These are phyloP conservation scores for Labia minor DNA, from an alignment of 2,888 invertebrate species.

Conservation along the genomic window DNA sequence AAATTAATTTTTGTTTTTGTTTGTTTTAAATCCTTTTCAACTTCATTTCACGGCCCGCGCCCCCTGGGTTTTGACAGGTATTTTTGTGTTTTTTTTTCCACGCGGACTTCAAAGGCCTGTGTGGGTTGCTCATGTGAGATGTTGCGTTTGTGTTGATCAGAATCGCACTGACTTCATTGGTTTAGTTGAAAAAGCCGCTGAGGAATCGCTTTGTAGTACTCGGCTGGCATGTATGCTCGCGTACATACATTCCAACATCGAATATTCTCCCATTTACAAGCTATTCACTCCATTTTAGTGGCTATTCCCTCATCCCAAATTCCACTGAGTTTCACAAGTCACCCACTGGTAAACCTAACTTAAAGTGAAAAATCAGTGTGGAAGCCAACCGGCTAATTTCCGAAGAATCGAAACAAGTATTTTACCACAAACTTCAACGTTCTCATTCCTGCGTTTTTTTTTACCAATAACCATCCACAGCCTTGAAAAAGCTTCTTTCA, in stretches of 20 bases:
- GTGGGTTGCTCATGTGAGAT: background rate
- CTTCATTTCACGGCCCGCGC: background rate
- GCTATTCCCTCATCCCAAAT: background rate
- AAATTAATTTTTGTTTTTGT: background rate
- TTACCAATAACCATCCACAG: too few relatives aligned
- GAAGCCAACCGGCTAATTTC: background rate
- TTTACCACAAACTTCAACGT: too few relatives aligned
- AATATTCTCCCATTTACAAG: conserved; percentile 13
- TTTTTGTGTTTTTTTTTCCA: background rate
- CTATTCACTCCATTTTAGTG: background rate
- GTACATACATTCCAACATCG: conserved; percentile 5
- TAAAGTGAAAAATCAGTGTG: background rate
- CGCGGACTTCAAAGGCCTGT: conserved; percentile 1
- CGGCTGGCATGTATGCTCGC: conserved; percentile 13
- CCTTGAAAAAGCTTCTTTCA: too few relatives aligned
- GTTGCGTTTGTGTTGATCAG: conserved; percentile 3
- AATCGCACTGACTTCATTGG: conserved; percentile 13
- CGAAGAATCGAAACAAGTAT: background rate
- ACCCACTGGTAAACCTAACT: background rate
- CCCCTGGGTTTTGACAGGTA: background rate
- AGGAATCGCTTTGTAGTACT: conserved; percentile 13
- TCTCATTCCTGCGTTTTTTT: too few relatives aligned
- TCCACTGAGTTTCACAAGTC: background rate
- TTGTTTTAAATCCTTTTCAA: conserved; percentile 4
- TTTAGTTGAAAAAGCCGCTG: conserved; percentile 8